phyloP scores from a whole-genome alignment of 2,888 invertebrate species.

The Leucophenga maculata region DNA sequence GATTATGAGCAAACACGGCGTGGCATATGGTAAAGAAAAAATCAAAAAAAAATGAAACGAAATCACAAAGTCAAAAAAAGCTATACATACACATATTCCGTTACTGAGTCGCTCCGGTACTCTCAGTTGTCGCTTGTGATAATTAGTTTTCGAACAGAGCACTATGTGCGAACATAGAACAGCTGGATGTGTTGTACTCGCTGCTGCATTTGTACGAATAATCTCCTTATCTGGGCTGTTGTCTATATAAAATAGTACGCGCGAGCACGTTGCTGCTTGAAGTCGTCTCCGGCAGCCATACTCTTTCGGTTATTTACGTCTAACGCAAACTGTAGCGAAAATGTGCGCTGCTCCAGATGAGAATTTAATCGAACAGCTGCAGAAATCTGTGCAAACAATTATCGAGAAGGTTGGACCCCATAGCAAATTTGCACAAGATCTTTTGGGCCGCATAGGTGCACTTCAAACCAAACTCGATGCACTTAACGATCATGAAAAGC shows the following conservation, averaged over 20 bases:
- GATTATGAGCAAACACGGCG: slow-evolving; percentile 45
- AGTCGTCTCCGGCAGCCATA: not conserved
- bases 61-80: slow-evolving; percentile 31
- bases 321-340: not conserved
- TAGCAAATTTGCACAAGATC: slow-evolving; percentile 55
- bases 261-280: slow-evolving; percentile 26
- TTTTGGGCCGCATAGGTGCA: slow-evolving; percentile 52
- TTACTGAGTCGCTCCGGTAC: not conserved
- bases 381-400: slow-evolving; percentile 56
- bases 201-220: no score
- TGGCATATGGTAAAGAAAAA: slow-evolving; percentile 18
- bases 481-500: slow-evolving; percentile 56
- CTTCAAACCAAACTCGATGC: slow-evolving; percentile 59
- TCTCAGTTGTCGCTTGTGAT: not conserved
- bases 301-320: not conserved
- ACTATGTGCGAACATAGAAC: no score
- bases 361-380: slow-evolving; percentile 59
- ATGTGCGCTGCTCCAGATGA: slow-evolving; percentile 35
- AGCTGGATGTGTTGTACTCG: no score
- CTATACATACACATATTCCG: not conserved
- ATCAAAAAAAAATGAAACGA: slow-evolving; percentile 20
- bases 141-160: not conserved
- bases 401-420: slow-evolving; percentile 58
- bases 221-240: not conserved
- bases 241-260: not conserved